Evolutionary conservation across 2,888 invertebrate species (phyloP).

Genomic region (Baccha elongata): DNA sequence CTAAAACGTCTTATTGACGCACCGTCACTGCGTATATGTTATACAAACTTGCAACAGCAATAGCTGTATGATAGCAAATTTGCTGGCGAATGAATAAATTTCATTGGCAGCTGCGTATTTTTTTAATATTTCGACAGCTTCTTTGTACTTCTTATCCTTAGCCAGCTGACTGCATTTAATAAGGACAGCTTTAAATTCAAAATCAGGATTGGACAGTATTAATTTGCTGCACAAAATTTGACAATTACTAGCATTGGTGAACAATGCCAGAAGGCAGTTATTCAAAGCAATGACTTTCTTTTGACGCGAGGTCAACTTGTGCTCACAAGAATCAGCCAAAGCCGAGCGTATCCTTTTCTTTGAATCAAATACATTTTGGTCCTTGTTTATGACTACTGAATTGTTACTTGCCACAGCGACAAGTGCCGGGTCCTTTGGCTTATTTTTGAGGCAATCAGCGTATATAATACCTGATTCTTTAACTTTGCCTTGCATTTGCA

Average conservation of each 20-base stretch:
- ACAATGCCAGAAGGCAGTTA: slow-evolving; percentile 93
- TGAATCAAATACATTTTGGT: slow-evolving; percentile 98
- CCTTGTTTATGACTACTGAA: slow-evolving; percentile 94
- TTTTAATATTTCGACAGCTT: slow-evolving; percentile 88
- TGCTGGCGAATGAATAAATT: slow-evolving; percentile 84
- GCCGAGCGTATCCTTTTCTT: slow-evolving; percentile 98
- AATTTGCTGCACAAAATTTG: slow-evolving; percentile 90
- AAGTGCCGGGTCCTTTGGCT: slow-evolving; percentile 94
- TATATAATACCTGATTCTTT: slow-evolving; percentile 94
- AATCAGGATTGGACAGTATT: slow-evolving; percentile 87
- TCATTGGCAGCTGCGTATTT: slow-evolving; percentile 83
- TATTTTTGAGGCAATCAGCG: slow-evolving; percentile 91
- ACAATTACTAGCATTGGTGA: slow-evolving; percentile 94
- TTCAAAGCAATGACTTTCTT: slow-evolving; percentile 92
- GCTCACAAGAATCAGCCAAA: slow-evolving; percentile 91
- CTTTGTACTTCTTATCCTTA: slow-evolving; percentile 89
- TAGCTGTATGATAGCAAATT: slow-evolving; percentile 90
- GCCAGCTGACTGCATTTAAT: slow-evolving; percentile 90
- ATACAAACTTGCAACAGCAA: slow-evolving; percentile 86
- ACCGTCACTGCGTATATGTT: no score
- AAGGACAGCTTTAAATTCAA: slow-evolving; percentile 87
- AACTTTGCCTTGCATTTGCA: slow-evolving; percentile 92
- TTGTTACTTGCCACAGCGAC: slow-evolving; percentile 98
- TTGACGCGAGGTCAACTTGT: slow-evolving; percentile 93
- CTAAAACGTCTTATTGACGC: no score